These are phyloP conservation scores for Blomia tropicalis DNA, from an alignment of 2,888 invertebrate species.

Conservation along the genomic window DNA sequence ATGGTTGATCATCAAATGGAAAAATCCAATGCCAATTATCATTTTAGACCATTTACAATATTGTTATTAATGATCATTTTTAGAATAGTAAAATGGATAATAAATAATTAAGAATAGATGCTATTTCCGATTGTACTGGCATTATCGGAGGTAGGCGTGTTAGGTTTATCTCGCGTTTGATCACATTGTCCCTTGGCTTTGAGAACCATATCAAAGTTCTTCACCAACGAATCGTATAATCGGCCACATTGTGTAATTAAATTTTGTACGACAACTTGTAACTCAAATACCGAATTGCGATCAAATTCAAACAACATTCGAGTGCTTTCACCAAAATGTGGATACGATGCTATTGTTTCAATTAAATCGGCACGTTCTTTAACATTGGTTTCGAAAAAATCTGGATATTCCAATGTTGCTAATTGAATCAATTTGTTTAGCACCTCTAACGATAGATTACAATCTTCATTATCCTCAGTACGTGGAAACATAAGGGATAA, in stretches of 20 bases:
- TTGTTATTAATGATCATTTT: not conserved
- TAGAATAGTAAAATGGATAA: not conserved
- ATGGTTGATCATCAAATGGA: too few relatives aligned
- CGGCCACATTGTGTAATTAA: constrained; percentile 5
- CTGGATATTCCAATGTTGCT: not conserved
- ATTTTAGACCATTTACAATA: not conserved
- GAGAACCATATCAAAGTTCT: constrained; percentile 8
- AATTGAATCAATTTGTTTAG: not conserved
- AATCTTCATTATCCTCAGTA: constrained; percentile 8
- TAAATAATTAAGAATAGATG: not conserved
- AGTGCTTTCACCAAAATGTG: not conserved
- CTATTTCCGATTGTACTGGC: too few relatives aligned
- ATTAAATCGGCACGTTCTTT: not conserved
- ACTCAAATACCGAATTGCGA: not conserved
- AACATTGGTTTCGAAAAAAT: not conserved
- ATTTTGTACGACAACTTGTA: not conserved
- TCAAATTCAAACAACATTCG: not conserved
- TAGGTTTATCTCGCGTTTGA: too few relatives aligned
- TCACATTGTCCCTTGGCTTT: not conserved
- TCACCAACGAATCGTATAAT: constrained; percentile 1
- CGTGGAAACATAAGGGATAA: not conserved
- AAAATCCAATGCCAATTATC: not conserved
- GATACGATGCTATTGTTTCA: not conserved
- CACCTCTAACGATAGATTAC: not conserved
- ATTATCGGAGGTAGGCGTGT: too few relatives aligned